These are phyloP conservation scores for Lepilemur ruficaudatus DNA, from an alignment of 2,797 vertebrate species.

Conservation along the genomic window DNA sequence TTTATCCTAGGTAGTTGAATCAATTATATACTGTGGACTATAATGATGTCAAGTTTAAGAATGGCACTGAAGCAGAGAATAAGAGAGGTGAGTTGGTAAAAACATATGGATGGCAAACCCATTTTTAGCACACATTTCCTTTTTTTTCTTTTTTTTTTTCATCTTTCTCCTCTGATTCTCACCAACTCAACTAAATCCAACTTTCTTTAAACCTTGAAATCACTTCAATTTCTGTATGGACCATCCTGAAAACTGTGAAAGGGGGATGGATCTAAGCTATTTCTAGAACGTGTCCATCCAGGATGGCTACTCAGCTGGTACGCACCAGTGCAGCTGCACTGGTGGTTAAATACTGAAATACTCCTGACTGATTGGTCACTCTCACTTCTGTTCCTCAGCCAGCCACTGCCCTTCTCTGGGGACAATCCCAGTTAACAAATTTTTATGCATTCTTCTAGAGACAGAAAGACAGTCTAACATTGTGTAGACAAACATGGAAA, in stretches of 20 bases:
- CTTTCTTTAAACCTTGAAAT: conserved; percentile 33
- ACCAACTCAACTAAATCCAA: conserved; percentile 10
- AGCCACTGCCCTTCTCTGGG: background rate
- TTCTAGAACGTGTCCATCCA: background rate
- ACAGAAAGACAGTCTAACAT: background rate
- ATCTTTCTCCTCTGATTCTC: background rate
- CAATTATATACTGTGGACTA: background rate
- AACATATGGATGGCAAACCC: background rate
- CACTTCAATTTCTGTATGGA: background rate
- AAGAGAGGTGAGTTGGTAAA: conserved; percentile 10
- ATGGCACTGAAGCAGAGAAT: background rate
- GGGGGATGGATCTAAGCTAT: background rate
- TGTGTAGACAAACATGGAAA: background rate
- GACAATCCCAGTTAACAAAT: background rate
- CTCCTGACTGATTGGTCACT: background rate
- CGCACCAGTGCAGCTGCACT: background rate
- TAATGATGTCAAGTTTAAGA: conserved; percentile 41
- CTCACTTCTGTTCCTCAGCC: background rate
- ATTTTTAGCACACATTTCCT: background rate
- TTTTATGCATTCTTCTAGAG: background rate
- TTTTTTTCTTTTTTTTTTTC: background rate
- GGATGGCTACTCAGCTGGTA: background rate
- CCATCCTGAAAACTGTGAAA: background rate
- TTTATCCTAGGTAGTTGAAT: conserved; percentile 41
- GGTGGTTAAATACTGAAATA: background rate